These are phyloP conservation scores for Nineta flava DNA, from an alignment of 2,888 invertebrate species.

Conservation along the genomic window DNA sequence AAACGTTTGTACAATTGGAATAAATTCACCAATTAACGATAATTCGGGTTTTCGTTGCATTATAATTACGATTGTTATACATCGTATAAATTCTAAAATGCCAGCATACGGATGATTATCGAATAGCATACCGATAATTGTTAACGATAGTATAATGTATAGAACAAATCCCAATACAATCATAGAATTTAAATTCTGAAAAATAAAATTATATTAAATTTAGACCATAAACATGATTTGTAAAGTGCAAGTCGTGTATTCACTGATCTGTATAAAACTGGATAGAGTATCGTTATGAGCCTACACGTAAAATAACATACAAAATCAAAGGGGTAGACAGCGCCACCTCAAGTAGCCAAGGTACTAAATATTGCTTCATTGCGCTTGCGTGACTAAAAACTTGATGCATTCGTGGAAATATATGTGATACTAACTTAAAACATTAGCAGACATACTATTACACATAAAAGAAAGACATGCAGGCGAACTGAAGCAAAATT, in stretches of 20 bases:
- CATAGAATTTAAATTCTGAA: constrained; percentile 44
- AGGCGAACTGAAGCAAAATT: too few species aligned
- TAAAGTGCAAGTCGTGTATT: neutral
- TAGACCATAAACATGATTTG: neutral
- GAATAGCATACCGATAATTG: constrained; percentile 53
- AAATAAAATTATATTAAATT: constrained; percentile 18
- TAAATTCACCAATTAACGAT: constrained; percentile 18
- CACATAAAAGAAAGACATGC: too few species aligned
- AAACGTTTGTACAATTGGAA: constrained; percentile 34
- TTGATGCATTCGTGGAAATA: too few species aligned
- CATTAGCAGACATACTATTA: too few species aligned
- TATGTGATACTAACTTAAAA: too few species aligned
- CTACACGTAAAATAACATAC: too few species aligned
- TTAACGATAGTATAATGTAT: constrained; percentile 51
- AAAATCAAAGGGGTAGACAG: too few species aligned
- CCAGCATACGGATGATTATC: constrained; percentile 46
- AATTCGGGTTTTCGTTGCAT: constrained; percentile 17
- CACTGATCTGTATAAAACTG: too few species aligned
- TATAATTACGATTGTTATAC: constrained; percentile 38
- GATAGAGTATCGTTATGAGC: too few species aligned
- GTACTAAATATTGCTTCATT: too few species aligned
- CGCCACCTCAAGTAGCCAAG: too few species aligned
- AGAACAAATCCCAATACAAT: constrained; percentile 39
- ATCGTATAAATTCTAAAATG: constrained; percentile 46
- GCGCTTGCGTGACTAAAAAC: too few species aligned